phyloP scores from a whole-genome alignment of 1,140 invertebrate species.

The Acromyrmex echinatior region DNA sequence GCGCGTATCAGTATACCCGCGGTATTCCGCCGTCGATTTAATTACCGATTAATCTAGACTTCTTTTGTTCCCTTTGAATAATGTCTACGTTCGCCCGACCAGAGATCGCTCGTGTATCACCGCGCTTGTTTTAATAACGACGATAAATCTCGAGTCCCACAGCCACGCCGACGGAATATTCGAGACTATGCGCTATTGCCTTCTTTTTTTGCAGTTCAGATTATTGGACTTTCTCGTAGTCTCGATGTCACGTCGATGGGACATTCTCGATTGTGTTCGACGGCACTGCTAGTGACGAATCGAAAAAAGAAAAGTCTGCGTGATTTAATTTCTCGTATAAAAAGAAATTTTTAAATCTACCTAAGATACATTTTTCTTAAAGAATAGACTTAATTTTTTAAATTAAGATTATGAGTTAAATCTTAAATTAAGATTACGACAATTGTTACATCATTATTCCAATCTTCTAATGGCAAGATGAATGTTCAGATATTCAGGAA shows the following conservation, averaged over 20 bases:
- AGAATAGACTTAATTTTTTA: neutral
- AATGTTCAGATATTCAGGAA: too few species aligned
- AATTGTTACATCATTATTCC: neutral
- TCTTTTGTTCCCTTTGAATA: conserved; percentile 72
- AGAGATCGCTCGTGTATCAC: conserved; percentile 59
- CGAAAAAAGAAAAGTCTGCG: neutral
- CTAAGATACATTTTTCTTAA: neutral
- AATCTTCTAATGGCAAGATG: too few species aligned
- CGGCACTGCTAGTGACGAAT: conserved; percentile 11
- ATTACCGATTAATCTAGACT: conserved; percentile 75
- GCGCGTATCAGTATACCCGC: conserved; percentile 51
- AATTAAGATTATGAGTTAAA: too few species aligned
- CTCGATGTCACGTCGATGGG: conserved; percentile 59
- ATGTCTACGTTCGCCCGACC: conserved; percentile 50
- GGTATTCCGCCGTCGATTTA: conserved; percentile 66
- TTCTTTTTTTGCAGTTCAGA: conserved; percentile 58
- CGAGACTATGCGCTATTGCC: conserved; percentile 53
- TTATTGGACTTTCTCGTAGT: conserved; percentile 62
- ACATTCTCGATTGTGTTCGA: conserved; percentile 47
- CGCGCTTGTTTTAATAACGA: conserved; percentile 73
- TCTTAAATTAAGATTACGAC: neutral
- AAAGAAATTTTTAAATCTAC: neutral
- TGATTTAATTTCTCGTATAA: conserved; percentile 24
- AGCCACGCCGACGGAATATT: conserved; percentile 61
- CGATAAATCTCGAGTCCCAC: conserved; percentile 69